These are phyloP conservation scores for Bradysia coprophila DNA, from an alignment of 1,140 invertebrate genomes.

Conservation along the genomic window DNA sequence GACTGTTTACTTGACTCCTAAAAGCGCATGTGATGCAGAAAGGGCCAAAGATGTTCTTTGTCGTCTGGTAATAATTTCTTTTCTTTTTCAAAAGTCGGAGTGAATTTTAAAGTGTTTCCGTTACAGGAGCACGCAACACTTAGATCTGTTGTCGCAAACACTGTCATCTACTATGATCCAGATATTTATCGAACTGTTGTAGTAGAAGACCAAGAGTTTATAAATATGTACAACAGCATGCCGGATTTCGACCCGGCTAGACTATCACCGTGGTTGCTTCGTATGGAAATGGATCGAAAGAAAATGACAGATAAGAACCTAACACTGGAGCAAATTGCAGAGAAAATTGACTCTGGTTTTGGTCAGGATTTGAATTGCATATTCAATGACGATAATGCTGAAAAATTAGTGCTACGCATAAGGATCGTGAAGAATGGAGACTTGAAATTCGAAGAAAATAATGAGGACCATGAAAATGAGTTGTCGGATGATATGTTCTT, in stretches of 20 bases:
- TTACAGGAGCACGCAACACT: constrained; percentile 98
- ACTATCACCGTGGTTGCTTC: constrained; percentile 94
- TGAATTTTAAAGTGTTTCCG: no score
- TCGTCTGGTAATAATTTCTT: no score
- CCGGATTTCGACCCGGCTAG: constrained; percentile 96
- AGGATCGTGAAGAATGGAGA: constrained; percentile 96
- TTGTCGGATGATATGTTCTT: constrained; percentile 99
- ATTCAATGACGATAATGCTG: constrained; percentile 99
- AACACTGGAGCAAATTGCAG: constrained; percentile 99
- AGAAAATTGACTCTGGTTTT: constrained; percentile 98
- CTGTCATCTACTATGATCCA: constrained; percentile 99
- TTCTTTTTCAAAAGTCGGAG: no score
- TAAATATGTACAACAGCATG: constrained; percentile 99
- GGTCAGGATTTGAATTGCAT: constrained; percentile 99
- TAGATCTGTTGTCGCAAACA: constrained; percentile 94
- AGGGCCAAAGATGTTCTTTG: constrained; percentile 98
- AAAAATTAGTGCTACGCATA: constrained; percentile 93
- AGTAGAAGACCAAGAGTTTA: constrained; percentile 97
- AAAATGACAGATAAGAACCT: constrained; percentile 99
- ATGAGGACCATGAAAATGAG: constrained; percentile 90
- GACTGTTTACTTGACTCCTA: constrained; percentile 91
- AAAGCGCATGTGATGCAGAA: constrained; percentile 91
- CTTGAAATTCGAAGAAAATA: constrained; percentile 68
- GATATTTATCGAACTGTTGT: constrained; percentile 98
- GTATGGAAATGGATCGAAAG: constrained; percentile 96